Base-by-base conservation (phyloP, 2,888 invertebrate species). In the Agapostemon virescens region DNA sequence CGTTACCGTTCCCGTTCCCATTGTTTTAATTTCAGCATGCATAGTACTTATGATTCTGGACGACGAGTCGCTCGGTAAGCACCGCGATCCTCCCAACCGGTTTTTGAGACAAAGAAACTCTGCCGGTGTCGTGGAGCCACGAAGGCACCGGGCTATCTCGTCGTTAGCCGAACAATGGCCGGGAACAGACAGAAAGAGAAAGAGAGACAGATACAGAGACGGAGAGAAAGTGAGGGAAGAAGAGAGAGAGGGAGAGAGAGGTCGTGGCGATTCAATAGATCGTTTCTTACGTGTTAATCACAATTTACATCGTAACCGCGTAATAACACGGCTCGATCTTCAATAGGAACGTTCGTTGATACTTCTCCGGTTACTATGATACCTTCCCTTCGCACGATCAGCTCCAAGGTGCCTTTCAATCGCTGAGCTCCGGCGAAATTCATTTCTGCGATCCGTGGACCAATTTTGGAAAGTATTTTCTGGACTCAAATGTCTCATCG, bases 281-380 rank as follows among this genome's bases (percentile, higher is more conserved):
- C 69, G 72, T 17, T 38, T 30, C 74, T 83, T 69, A 77, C 82
- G 83, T 77, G 82, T 82, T 82, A 77, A 77, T 82, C 82, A 69
- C 64, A 77, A 82, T 82, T 77, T 77, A 71, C 82, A 82, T 82
- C 71, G 78, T 74, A 78, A 74, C 68, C 74, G 78, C 68, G 67
- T 82, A 82, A 82, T 82, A 71, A 77, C 69, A 81, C 68, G 64
- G 49, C 33, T 68, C n/a, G 42, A 30, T 63, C 70, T 36, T 49
- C 58, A 80, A 74, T 40, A 69, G 52, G 40, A 40, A 52, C 17
- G 38, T 26, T 30, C 26, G 38, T 45, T 9, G 80, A 78, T 77
- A 42, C 38, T 26, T 78, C 40, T 58, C 55, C 23, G 45, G 45
- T 66, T 45, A 61, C 64, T 23, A 55, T 38, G 69, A 42, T n/a